Percentiles rank a stretch among this genome's conserved stretches.
Evolutionary conservation across 2,888 invertebrate genomes (phyloP).

Genomic region (Ctena decussata): DNA sequence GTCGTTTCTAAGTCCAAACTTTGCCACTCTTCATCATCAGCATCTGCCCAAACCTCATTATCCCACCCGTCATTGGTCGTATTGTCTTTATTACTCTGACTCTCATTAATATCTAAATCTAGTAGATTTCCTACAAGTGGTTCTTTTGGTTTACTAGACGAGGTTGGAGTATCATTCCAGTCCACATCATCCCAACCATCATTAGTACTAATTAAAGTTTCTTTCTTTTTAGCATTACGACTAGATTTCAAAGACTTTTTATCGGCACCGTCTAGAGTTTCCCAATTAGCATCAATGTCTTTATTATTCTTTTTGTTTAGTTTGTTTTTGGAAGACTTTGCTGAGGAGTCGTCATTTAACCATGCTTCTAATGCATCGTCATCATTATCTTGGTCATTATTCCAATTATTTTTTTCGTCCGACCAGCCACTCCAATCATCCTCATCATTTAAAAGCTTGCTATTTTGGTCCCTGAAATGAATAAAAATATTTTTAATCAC

Average conservation of each 20-base stretch:
- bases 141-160: slow-evolving; percentile 75
- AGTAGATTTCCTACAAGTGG: slow-evolving; percentile 82
- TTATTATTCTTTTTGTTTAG: slow-evolving; percentile 62
- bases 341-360: slow-evolving; percentile 78
- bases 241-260: slow-evolving; percentile 70
- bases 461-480: slow-evolving; percentile 75
- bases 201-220: slow-evolving; percentile 56
- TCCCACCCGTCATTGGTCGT: slow-evolving; percentile 78
- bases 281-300: slow-evolving; percentile 73
- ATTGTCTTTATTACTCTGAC: slow-evolving; percentile 52
- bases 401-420: slow-evolving; percentile 69
- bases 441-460: slow-evolving; percentile 73
- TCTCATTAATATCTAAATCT: slow-evolving; percentile 78
- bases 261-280: slow-evolving; percentile 63
- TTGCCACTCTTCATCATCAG: slow-evolving; percentile 83
- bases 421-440: slow-evolving; percentile 78
- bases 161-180: slow-evolving; percentile 76
- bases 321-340: slow-evolving; percentile 65
- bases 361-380: slow-evolving; percentile 82
- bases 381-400: slow-evolving; percentile 62
- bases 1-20: slow-evolving; percentile 76
- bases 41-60: slow-evolving; percentile 84
- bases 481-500: too few relatives aligned
- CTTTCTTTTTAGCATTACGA: slow-evolving; percentile 69
- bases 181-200: slow-evolving; percentile 62